A percentile compares a stretch with the other conserved stretches of the same genome.
These are phyloP conservation scores for Caloenas nicobarica DNA, from an alignment of 2,113 vertebrate species.

Conservation along the genomic window DNA sequence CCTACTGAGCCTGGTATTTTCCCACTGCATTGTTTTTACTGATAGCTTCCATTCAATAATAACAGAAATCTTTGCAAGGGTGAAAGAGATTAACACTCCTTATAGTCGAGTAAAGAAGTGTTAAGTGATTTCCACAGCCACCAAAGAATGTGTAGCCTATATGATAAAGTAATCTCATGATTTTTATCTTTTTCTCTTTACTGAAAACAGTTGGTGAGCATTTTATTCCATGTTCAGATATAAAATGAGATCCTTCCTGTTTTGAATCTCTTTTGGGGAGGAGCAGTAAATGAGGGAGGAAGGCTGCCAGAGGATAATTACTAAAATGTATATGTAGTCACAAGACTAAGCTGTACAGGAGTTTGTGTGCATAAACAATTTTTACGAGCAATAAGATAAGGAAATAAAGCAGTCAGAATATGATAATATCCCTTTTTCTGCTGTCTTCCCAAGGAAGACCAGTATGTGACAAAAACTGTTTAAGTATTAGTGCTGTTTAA, in stretches of 20 bases:
- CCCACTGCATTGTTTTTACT: slow-evolving; percentile 48
- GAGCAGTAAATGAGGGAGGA: not conserved
- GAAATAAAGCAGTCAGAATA: not conserved
- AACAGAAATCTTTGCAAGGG: slow-evolving; percentile 2
- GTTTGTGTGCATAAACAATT: not conserved
- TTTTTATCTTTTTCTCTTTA: not conserved
- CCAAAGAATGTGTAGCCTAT: not conserved
- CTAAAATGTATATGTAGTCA: not conserved
- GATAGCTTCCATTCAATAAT: slow-evolving; percentile 26
- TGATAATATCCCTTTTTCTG: not conserved
- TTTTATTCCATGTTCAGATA: not conserved
- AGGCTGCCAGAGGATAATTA: not conserved
- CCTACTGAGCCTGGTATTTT: slow-evolving; percentile 59
- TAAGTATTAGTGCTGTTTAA: not conserved
- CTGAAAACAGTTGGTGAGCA: not conserved
- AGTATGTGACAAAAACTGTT: not conserved
- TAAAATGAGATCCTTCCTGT: not conserved
- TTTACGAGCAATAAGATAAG: not conserved
- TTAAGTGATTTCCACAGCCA: not conserved
- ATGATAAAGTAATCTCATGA: not conserved
- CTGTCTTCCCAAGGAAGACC: not conserved
- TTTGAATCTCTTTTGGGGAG: not conserved
- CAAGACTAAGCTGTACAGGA: not conserved
- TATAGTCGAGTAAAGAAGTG: not conserved
- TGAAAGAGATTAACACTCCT: not conserved